Conservation (phyloP, 1,140 invertebrate genomes). For the Zaprionus taronus region DNA sequence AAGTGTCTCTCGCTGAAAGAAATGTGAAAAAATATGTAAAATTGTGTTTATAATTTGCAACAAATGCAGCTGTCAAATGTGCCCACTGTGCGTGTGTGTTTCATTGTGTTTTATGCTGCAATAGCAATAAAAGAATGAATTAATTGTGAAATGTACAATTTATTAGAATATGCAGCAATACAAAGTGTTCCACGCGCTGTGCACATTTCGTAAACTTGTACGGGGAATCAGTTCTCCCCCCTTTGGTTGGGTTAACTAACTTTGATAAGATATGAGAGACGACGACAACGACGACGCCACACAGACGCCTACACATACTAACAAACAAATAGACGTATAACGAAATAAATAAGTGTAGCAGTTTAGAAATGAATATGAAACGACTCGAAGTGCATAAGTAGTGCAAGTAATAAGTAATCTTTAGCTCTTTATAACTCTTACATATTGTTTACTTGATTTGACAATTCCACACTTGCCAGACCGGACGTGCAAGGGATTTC, state of each 20-base stretch:
- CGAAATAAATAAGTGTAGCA: neutral
- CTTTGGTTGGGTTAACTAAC: constrained; percentile 59
- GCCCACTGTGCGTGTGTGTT: constrained; percentile 20
- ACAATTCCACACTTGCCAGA: constrained; percentile 2
- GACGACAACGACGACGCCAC: constrained; percentile 47
- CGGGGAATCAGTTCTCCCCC: constrained; percentile 32
- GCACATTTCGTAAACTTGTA: constrained; percentile 24
- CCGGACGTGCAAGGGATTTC: constrained; percentile 69
- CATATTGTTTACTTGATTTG: constrained; percentile 46
- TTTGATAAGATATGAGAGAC: constrained; percentile 65
- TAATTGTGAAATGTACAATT: constrained; percentile 14
- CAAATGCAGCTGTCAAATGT: constrained; percentile 70
- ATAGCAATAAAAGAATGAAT: constrained; percentile 11
- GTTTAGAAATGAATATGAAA: neutral
- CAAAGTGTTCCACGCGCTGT: constrained; percentile 50
- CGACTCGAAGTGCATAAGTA: neutral
- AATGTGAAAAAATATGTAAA: constrained; percentile 51
- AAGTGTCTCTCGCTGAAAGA: constrained; percentile 68
- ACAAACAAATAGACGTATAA: neutral
- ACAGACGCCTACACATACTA: constrained; percentile 41
- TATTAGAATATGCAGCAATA: constrained; percentile 5
- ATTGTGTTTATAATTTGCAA: constrained; percentile 61
- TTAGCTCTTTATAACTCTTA: neutral
- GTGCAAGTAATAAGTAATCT: neutral
- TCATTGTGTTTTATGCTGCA: constrained; percentile 60